Conservation (phyloP, 2,888 invertebrate species). For the Kryphioiulus occultus region DNA sequence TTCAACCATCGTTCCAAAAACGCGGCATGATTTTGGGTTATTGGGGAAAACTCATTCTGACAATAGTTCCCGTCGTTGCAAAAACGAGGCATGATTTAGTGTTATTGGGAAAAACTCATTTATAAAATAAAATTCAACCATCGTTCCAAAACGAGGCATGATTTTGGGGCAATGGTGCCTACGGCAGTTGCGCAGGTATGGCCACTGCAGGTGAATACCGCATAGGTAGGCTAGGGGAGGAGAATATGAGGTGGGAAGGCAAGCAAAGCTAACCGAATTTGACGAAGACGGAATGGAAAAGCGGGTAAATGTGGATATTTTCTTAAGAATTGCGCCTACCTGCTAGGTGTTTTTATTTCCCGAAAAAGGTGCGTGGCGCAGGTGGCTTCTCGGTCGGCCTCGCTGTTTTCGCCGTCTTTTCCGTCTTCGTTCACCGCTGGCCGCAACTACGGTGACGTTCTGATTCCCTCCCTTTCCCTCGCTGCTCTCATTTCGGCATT, state of each 20-base stretch:
- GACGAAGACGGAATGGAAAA: background rate
- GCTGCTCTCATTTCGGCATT: conserved; percentile 32
- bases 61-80: no score
- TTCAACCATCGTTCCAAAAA: no score
- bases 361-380: conserved; percentile 20
- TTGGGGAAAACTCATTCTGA: no score
- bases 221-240: background rate
- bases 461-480: conserved; percentile 40
- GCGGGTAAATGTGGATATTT: conserved; percentile 11
- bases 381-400: conserved; percentile 35
- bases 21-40: no score
- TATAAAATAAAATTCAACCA: no score
- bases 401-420: conserved; percentile 15
- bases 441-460: conserved; percentile 36
- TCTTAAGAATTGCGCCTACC: conserved; percentile 6
- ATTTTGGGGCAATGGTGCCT: no score
- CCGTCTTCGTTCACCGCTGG: conserved; percentile 39
- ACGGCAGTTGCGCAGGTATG: background rate
- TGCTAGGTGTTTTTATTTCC: background rate
- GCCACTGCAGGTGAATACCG: background rate
- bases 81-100: no score
- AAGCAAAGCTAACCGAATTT: background rate
- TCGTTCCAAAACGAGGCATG: no score
- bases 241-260: background rate
- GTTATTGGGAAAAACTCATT: no score